Percentiles rank a stretch among this genome's conserved stretches.
phyloP scores from a whole-genome alignment of 2,797 vertebrate genomes.

The Gambelia wislizenii region DNA sequence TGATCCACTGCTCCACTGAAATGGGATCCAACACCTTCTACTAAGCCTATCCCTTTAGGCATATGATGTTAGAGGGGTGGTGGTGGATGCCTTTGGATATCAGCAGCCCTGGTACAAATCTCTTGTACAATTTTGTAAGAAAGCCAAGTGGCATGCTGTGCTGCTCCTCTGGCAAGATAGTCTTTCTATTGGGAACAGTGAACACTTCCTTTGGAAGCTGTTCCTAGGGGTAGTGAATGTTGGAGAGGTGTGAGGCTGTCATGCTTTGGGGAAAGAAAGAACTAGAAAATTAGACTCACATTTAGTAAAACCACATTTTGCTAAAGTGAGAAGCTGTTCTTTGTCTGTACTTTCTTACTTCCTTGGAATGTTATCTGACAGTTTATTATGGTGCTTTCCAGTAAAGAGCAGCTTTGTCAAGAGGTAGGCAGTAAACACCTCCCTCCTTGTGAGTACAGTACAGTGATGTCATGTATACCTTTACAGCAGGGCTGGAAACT shows the following conservation, averaged over 20 bases:
- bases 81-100: too few relatives aligned
- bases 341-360: background rate
- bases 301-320: background rate
- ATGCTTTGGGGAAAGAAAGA: background rate
- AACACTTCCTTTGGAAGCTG: background rate
- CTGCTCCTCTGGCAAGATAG: background rate
- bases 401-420: background rate
- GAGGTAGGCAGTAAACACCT: background rate
- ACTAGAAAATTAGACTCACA: background rate
- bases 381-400: background rate
- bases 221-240: background rate
- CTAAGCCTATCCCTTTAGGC: too few relatives aligned
- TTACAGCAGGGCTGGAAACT: too few relatives aligned
- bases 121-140: too few relatives aligned
- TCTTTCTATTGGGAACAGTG: background rate
- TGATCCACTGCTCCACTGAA: too few relatives aligned
- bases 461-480: too few relatives aligned
- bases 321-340: background rate
- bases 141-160: too few relatives aligned
- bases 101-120: too few relatives aligned
- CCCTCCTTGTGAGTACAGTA: too few relatives aligned
- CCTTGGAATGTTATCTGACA: background rate
- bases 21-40: too few relatives aligned
- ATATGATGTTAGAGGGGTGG: too few relatives aligned
- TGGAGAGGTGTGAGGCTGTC: background rate